phyloP scores from a whole-genome alignment of 2,888 invertebrate genomes.

The Phania funesta region DNA sequence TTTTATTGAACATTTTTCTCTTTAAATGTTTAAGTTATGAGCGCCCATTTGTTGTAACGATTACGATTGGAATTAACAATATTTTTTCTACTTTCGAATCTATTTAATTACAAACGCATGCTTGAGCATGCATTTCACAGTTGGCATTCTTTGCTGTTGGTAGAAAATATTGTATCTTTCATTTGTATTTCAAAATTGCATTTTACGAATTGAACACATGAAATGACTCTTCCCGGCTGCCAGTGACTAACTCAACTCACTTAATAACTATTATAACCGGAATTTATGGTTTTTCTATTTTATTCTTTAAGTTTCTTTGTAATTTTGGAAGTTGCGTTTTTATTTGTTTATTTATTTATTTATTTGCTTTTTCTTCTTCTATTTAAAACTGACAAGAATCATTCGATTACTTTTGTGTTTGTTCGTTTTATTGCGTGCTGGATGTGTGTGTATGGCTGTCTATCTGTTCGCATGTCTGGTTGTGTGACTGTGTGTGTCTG shows the following conservation, averaged over 20 bases:
- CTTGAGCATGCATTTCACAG: conserved; percentile 38
- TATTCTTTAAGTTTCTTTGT: conserved; percentile 43
- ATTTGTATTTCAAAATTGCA: not conserved
- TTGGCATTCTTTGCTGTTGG: not conserved
- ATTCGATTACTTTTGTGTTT: conserved; percentile 57
- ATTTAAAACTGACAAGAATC: conserved; percentile 56
- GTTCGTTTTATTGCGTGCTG: conserved; percentile 28
- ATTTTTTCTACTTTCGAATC: conserved; percentile 12
- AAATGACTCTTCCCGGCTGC: not conserved
- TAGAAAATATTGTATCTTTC: not conserved
- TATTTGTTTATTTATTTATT: not conserved
- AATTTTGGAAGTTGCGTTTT: conserved; percentile 42
- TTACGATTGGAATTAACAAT: conserved; percentile 12
- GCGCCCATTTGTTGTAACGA: conserved; percentile 12
- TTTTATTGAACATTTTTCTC: conserved; percentile 19
- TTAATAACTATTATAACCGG: conserved; percentile 40
- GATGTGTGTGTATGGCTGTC: not conserved
- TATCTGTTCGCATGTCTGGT: not conserved
- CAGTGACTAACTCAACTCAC: not conserved
- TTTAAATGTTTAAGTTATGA: conserved; percentile 17
- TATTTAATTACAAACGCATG: conserved; percentile 51
- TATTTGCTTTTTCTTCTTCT: not conserved
- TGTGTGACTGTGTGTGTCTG: not conserved
- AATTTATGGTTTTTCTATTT: conserved; percentile 55
- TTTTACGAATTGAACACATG: conserved; percentile 4